phyloP scores from a whole-genome alignment of 2,797 vertebrate genomes.

The Lindbergichthys nudifrons region DNA sequence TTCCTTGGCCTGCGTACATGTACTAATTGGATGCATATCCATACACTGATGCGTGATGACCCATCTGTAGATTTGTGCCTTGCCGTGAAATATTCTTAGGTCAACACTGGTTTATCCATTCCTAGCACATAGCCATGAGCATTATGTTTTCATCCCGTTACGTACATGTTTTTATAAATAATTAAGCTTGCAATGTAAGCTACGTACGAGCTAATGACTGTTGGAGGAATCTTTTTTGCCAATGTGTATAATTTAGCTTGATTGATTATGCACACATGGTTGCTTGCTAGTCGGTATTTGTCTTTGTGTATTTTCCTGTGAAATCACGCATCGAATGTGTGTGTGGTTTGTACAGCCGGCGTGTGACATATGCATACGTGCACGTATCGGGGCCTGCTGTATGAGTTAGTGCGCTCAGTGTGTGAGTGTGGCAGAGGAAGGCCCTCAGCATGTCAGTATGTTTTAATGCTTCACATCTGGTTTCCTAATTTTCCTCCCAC shows the following conservation, averaged over 20 bases:
- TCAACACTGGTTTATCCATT: conserved; percentile 56
- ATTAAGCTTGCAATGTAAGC: neutral
- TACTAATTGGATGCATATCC: conserved; percentile 79
- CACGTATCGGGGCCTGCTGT: conserved; percentile 65
- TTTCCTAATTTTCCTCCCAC: conserved; percentile 85
- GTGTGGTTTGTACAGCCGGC: conserved; percentile 47
- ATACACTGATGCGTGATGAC: conserved; percentile 70
- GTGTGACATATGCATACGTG: conserved; percentile 56
- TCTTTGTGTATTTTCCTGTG: conserved; percentile 44
- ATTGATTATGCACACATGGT: conserved; percentile 54
- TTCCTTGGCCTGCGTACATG: conserved; percentile 51
- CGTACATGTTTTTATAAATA: conserved; percentile 47
- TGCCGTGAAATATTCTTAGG: conserved; percentile 48
- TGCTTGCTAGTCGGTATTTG: conserved; percentile 32
- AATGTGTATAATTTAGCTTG: conserved; percentile 40
- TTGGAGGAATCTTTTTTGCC: conserved; percentile 32
- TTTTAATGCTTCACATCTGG: conserved; percentile 90
- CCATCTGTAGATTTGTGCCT: conserved; percentile 69
- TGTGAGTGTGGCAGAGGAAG: conserved; percentile 81
- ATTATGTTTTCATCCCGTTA: conserved; percentile 17
- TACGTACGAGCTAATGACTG: conserved; percentile 14
- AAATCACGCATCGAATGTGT: conserved; percentile 33
- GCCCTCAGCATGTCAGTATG: conserved; percentile 85
- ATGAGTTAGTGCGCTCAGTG: conserved; percentile 79
- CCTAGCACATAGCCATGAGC: conserved; percentile 16